These are phyloP conservation scores for Cossypha dichroa DNA, from an alignment of 2,797 vertebrate species.

Conservation along the genomic window DNA sequence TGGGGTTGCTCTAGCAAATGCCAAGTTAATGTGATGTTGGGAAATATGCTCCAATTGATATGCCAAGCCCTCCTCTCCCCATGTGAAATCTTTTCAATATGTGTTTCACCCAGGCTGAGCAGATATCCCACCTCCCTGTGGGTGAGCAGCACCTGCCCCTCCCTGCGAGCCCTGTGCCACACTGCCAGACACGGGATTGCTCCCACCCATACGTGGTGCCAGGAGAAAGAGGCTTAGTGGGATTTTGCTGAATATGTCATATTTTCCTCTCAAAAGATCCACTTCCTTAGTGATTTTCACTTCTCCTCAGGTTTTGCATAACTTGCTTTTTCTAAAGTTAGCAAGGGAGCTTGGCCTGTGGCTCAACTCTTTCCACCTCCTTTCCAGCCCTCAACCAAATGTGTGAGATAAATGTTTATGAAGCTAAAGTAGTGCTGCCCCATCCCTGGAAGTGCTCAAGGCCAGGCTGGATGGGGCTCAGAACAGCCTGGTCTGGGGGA, in stretches of 20 bases:
- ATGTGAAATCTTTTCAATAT: background rate
- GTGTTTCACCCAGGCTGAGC: background rate
- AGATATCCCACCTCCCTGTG: background rate
- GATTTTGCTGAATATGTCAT: background rate
- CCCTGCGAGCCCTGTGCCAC: background rate
- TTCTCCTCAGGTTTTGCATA: background rate
- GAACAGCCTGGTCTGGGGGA: background rate
- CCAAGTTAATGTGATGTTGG: background rate
- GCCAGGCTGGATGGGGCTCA: background rate
- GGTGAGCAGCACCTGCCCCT: background rate
- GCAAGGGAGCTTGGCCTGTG: background rate
- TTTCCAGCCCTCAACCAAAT: background rate
- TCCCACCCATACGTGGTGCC: fast-evolving
- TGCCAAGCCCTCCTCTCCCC: background rate
- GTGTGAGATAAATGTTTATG: background rate
- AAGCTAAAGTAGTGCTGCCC: fast-evolving
- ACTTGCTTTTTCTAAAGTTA: background rate
- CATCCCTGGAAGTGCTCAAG: background rate
- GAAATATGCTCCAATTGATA: background rate
- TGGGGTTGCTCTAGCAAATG: background rate
- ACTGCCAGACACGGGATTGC: fast-evolving
- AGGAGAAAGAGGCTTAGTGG: background rate
- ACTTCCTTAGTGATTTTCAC: conserved; percentile 11
- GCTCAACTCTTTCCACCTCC: background rate
- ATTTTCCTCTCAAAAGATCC: background rate